phyloP scores from a whole-genome alignment of 2,797 vertebrate species.

The Myotis pilosus region DNA sequence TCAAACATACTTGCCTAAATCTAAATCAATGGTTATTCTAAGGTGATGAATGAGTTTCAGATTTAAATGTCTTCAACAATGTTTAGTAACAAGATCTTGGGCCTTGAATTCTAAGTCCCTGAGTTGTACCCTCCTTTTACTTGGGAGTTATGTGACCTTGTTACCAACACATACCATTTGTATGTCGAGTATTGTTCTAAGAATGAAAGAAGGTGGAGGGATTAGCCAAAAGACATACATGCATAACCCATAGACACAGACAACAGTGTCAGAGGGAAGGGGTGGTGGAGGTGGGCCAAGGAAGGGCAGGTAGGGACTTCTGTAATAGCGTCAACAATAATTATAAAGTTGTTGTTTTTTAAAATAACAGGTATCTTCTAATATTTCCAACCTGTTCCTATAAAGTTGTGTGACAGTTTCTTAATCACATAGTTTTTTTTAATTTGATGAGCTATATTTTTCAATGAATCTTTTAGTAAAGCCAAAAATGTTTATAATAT shows the following conservation, averaged over 20 bases:
- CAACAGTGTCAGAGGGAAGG: background rate
- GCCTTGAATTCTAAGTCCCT: background rate
- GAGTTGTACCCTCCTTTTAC: background rate
- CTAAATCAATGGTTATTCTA: background rate
- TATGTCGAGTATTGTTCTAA: background rate
- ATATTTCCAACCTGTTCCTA: conserved; percentile 9
- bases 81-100: background rate
- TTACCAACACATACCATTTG: background rate
- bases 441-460: conserved; percentile 20
- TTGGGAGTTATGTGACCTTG: background rate
- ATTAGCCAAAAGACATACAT: background rate
- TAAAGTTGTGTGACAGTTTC: conserved; percentile 15
- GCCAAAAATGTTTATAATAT: background rate
- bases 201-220: background rate
- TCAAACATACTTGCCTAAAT: background rate
- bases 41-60: background rate
- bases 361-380: conserved; percentile 14
- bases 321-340: background rate
- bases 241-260: background rate
- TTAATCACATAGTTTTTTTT: background rate
- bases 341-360: background rate
- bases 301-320: background rate
- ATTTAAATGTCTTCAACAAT: background rate
- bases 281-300: background rate
- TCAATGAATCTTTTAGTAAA: background rate